These are phyloP conservation scores for Tyria jacobaeae DNA, from an alignment of 2,888 invertebrate species.

Conservation along the genomic window DNA sequence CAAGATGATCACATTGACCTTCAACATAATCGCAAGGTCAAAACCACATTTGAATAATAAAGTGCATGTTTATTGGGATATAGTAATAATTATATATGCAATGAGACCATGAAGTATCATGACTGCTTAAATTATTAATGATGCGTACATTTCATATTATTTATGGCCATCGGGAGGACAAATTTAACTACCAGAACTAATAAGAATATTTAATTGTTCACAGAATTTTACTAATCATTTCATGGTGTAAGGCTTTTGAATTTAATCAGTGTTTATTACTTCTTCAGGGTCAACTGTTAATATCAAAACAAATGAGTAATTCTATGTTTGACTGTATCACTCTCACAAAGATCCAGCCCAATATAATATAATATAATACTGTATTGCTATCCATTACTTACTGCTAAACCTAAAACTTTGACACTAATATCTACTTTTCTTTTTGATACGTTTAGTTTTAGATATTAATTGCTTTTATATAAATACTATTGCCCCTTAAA, in stretches of 20 bases:
- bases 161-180: constrained; percentile 31
- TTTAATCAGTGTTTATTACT: background rate
- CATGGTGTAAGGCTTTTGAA: background rate
- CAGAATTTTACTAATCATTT: background rate
- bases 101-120: constrained; percentile 46
- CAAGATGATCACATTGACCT: constrained; percentile 52
- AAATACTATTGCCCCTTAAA: too few species aligned
- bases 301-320: background rate
- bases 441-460: too few species aligned
- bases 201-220: constrained; percentile 10
- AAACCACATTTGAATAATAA: constrained; percentile 58
- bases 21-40: constrained; percentile 50
- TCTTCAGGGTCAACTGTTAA: background rate
- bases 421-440: too few species aligned
- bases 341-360: too few species aligned
- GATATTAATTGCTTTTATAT: too few species aligned
- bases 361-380: too few species aligned
- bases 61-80: constrained; percentile 54
- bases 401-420: too few species aligned
- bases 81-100: constrained; percentile 51
- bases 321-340: too few species aligned
- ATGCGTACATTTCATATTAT: constrained; percentile 45
- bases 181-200: constrained; percentile 4
- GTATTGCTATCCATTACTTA: too few species aligned
- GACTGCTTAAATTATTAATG: constrained; percentile 49